A percentile compares a stretch with the other conserved stretches of the same genome.
Evolutionary conservation across 2,888 invertebrate genomes (phyloP).

Genomic region (Oconnorella tubifera): DNA sequence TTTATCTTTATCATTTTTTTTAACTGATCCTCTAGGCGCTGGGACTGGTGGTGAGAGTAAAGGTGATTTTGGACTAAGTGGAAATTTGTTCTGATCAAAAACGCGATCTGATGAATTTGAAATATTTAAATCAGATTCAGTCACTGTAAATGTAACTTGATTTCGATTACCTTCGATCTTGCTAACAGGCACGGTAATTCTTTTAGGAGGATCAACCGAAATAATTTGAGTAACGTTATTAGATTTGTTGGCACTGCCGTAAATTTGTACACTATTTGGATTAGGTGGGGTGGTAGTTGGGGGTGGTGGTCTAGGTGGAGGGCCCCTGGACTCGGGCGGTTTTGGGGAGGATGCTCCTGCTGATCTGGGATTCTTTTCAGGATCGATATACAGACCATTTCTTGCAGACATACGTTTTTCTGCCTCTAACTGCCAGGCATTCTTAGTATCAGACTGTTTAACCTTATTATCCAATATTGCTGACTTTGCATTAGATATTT

Average conservation of each 20-base stretch:
- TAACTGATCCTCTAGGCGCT: background rate
- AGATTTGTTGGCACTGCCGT: background rate
- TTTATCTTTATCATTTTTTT: no score
- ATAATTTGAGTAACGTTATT: background rate
- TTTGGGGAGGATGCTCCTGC: background rate
- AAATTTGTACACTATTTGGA: background rate
- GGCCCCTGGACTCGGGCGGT: background rate
- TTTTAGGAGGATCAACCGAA: background rate
- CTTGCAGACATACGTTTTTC: slow-evolving; percentile 41
- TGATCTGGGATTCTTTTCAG: slow-evolving; percentile 1
- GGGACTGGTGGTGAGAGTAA: background rate
- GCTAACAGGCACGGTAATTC: background rate
- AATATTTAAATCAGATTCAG: no score
- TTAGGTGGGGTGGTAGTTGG: background rate
- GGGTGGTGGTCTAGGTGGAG: background rate
- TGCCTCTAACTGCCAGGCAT: slow-evolving; percentile 47
- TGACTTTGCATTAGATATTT: background rate
- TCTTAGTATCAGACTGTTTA: slow-evolving; percentile 23
- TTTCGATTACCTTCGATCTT: background rate
- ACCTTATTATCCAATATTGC: no score
- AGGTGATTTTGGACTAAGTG: background rate
- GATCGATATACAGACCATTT: slow-evolving; percentile 38
- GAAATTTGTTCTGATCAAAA: background rate
- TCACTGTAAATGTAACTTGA: no score
- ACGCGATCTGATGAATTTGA: no score